Conservation (phyloP, 1,140 invertebrate species). For the Atta cephalotes region DNA sequence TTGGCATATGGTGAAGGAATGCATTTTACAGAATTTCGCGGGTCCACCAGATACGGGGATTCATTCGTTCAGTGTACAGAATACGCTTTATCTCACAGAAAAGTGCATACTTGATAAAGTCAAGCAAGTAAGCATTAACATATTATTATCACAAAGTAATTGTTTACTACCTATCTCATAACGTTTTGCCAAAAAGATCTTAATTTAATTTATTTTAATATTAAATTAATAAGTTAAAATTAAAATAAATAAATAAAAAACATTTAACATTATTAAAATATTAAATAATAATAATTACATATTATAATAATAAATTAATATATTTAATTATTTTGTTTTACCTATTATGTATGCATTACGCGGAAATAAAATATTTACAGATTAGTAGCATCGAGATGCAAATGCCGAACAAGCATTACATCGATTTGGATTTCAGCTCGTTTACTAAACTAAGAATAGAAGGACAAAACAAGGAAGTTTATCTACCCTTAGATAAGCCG, state of each 20-base stretch:
- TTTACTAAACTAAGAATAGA: conserved; percentile 88
- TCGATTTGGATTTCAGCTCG: conserved; percentile 90
- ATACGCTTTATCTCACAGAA: conserved; percentile 30
- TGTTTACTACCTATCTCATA: neutral
- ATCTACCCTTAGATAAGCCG: conserved; percentile 91
- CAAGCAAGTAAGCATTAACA: conserved; percentile 19
- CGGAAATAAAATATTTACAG: conserved; percentile 80
- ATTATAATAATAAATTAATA: neutral
- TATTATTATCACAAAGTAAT: neutral
- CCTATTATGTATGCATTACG: neutral
- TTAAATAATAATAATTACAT: too few relatives aligned
- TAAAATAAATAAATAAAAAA: neutral
- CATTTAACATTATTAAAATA: neutral
- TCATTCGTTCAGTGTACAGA: conserved; percentile 14
- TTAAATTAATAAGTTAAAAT: neutral
- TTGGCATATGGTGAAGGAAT: conserved; percentile 17
- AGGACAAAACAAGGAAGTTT: conserved; percentile 89
- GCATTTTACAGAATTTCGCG: conserved; percentile 24
- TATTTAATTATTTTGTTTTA: conserved; percentile 10
- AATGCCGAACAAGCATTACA: conserved; percentile 93
- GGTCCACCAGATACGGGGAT: conserved; percentile 14
- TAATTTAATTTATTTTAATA: neutral
- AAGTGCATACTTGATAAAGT: conserved; percentile 33
- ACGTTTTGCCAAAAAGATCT: neutral
- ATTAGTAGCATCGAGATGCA: conserved; percentile 90